Evolutionary conservation across 2,888 invertebrate genomes (phyloP).

Genomic region (Cheilosia grossa): DNA sequence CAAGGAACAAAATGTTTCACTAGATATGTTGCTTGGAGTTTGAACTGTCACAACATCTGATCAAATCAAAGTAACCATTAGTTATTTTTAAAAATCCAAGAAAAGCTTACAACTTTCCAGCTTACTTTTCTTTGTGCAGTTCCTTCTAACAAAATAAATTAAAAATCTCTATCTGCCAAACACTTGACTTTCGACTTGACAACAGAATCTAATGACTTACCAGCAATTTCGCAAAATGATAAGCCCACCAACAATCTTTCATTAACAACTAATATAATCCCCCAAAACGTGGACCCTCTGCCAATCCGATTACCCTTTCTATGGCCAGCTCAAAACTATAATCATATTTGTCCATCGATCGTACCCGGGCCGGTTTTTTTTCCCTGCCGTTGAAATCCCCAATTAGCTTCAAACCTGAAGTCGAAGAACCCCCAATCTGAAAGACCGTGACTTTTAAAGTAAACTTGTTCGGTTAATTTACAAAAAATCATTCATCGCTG

Average conservation of each 20-base stretch:
- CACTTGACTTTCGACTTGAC: too few relatives aligned
- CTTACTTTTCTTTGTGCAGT: too few relatives aligned
- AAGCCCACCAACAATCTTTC: constrained; percentile 20
- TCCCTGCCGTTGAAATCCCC: constrained; percentile 29
- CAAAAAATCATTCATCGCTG: constrained; percentile 21
- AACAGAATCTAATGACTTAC: background rate
- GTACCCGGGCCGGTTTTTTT: constrained; percentile 4
- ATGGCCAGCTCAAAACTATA: constrained; percentile 2
- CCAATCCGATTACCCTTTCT: constrained; percentile 44
- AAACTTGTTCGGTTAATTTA: constrained; percentile 35
- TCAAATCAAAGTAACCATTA: too few relatives aligned
- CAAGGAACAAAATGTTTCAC: too few relatives aligned
- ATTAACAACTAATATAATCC: constrained; percentile 44
- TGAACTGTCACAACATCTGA: too few relatives aligned
- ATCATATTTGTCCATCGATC: constrained; percentile 27
- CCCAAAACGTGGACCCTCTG: background rate
- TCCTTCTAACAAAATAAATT: too few relatives aligned
- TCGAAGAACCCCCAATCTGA: constrained; percentile 43
- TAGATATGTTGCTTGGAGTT: too few relatives aligned
- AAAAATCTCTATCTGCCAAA: too few relatives aligned
- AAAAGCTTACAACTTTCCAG: too few relatives aligned
- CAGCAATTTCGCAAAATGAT: background rate
- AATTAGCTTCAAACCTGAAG: constrained; percentile 46
- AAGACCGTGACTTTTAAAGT: constrained; percentile 47
- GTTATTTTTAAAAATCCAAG: too few relatives aligned